Evolutionary conservation across 2,113 vertebrate genomes (phyloP).

Genomic region (Thamnaconus septentrionalis): DNA sequence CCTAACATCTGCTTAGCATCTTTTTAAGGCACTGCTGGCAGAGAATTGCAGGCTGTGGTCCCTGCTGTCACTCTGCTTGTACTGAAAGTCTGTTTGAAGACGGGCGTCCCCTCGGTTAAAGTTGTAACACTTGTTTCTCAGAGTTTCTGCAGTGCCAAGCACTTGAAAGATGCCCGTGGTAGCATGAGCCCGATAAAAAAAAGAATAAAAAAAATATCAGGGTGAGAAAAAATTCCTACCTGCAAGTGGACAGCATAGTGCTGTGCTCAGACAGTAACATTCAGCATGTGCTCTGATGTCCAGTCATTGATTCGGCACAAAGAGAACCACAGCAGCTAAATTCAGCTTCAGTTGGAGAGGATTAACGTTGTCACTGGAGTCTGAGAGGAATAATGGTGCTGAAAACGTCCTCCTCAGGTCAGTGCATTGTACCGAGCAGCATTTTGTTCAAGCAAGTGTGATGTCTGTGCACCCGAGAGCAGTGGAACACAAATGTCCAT

Average conservation of each 20-base stretch:
- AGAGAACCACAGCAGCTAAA: constrained; percentile 22
- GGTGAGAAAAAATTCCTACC: neutral
- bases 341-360: constrained; percentile 28
- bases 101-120: constrained; percentile 32
- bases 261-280: constrained; percentile 4
- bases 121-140: constrained; percentile 36
- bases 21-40: constrained; percentile 39
- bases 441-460: too few species aligned
- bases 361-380: constrained; percentile 28
- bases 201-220: neutral
- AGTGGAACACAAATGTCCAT: too few species aligned
- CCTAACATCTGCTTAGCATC: constrained; percentile 50
- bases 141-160: constrained; percentile 26
- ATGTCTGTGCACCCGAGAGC: too few species aligned
- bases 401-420: neutral
- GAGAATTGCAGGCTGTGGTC: constrained; percentile 36
- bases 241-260: neutral
- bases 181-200: too few species aligned
- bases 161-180: constrained; percentile 28
- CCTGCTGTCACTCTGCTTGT: constrained; percentile 48
- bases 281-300: constrained; percentile 17
- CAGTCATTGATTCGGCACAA: constrained; percentile 22
- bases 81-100: constrained; percentile 49
- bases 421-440: too few species aligned
- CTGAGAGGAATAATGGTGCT: constrained; percentile 7